Evolutionary conservation across 1,140 invertebrate genomes (phyloP).

Genomic region (Drosophila rhopaloa): DNA sequence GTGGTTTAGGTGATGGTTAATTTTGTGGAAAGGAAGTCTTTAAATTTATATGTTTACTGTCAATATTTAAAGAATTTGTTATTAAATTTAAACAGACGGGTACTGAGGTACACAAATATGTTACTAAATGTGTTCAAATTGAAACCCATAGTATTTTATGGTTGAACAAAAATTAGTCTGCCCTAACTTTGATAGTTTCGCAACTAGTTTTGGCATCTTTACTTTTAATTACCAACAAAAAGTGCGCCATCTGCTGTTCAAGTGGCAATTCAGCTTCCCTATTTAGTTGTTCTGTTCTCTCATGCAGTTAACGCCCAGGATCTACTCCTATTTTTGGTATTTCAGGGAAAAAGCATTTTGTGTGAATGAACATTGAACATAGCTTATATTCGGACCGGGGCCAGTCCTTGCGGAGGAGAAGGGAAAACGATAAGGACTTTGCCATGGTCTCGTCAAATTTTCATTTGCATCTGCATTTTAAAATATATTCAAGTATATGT

Average conservation of each 20-base stretch:
- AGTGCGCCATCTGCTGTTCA: constrained; percentile 27
- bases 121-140: too few species aligned
- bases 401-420: not conserved
- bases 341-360: constrained; percentile 7
- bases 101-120: too few species aligned
- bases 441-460: constrained; percentile 35
- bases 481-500: constrained; percentile 20
- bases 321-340: not conserved
- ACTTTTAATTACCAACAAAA: constrained; percentile 42
- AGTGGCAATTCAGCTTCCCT: constrained; percentile 18
- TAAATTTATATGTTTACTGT: not conserved
- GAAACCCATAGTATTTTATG: too few species aligned
- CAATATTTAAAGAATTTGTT: too few species aligned
- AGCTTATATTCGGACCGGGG: constrained; percentile 19
- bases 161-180: not conserved
- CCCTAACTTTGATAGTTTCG: not conserved
- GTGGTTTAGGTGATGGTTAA: not conserved
- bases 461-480: constrained; percentile 31
- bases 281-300: constrained; percentile 24
- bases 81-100: too few species aligned
- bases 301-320: constrained; percentile 34
- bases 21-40: not conserved
- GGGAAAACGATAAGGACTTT: not conserved
- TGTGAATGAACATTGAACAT: constrained; percentile 18
- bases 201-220: constrained; percentile 12